Base-by-base conservation (phyloP, 2,888 invertebrate genomes). In the Ophion ventricosus region DNA sequence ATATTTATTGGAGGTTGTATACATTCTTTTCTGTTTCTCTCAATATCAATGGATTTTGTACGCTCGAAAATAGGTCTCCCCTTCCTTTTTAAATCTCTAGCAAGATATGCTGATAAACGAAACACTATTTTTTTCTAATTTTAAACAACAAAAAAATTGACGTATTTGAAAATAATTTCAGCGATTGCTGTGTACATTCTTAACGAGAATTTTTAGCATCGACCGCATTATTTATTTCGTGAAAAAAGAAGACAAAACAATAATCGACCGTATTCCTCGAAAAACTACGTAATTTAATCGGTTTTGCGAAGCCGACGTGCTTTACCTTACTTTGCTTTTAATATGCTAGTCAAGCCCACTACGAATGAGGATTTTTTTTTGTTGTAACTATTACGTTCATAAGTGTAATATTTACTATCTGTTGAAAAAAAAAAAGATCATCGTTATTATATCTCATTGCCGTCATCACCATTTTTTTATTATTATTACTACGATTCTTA, bases 321-420 rank as follows among this genome's bases (percentile, higher is more conserved):
- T 85, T 85, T 80, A 84, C 83, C 69, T 83, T 80, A 84, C 25
- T 76, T 83, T 86, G 85, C 85, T 87, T 87, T 88, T 85, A 84
- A 87, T 86, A 90, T 91, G 90, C 92, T 93, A 93, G 92, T 93
- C 92, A 93, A 90, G 82, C 85, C 88, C 88, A 87, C 90, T 90
- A 89, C 87, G 88, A 91, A 90, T 90, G 89, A 87, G 88, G 88
- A 88, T 26, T 90, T 35, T 83, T 82, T 63, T 80, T 84, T 85
- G n/a, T n/a, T 88, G 90, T 90, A 88, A 88, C 90, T 88, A 84
- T 75, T 81, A 84, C 86, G 85, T 89, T 89, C 87, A 86, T 90
- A 86, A 86, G 83, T 90, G 88, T 89, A 89, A 87, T 87, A 88
- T 89, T 49, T 90, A 86, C 83, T 85, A 67, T 79, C 75, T 77